Evolutionary conservation across 2,797 vertebrate genomes (phyloP), one percentile per base, ranked within the genome.

Genomic region (Strix occidentalis): DNA sequence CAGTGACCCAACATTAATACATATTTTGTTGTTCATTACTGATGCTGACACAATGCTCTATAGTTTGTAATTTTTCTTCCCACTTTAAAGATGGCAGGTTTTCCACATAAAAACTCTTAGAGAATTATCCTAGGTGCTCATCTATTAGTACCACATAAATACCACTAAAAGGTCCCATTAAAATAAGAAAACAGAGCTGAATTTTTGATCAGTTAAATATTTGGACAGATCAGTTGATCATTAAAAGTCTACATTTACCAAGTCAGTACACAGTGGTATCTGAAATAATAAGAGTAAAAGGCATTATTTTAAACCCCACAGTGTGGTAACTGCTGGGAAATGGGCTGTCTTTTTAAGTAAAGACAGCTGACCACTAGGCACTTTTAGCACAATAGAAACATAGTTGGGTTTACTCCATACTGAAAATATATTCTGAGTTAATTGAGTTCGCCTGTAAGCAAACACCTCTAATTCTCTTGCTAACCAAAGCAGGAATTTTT

Each of bases 251-350:
- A 71, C 5, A 0, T 94, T 95, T 94, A 84, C 66, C 13, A 58
- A 28, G 65, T 63, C 58, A 79, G 61, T 91, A 87, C 56, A 89
- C 51, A 77, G 35, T 66, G 70, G 51, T 90, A 84, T 93, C 74
- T 94, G 87, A 94, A 95, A 90, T 82, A 96, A 88, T 86, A 57
- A 94, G 89, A 35, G 65, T 81, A 79, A 95, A 86, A 88, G 80
- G 45, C 66, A 80, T 87, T 90, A 89, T 91, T 90, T 97, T 64
- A 66, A 72, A 76, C 16, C 29, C 75, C 45, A 43, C 75, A 53
- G 25, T 51, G 45, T 48, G n/a, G 88, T 82, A 87, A 85, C 93
- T 94, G 95, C 80, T 95, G 87, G 87, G 84, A 92, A 96, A 95
- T 13, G 45, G 10, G 48, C 65, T 94, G 89, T 87, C 85, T 82